Conservation (phyloP, 2,113 vertebrate species). For the Sorex araneus region DNA sequence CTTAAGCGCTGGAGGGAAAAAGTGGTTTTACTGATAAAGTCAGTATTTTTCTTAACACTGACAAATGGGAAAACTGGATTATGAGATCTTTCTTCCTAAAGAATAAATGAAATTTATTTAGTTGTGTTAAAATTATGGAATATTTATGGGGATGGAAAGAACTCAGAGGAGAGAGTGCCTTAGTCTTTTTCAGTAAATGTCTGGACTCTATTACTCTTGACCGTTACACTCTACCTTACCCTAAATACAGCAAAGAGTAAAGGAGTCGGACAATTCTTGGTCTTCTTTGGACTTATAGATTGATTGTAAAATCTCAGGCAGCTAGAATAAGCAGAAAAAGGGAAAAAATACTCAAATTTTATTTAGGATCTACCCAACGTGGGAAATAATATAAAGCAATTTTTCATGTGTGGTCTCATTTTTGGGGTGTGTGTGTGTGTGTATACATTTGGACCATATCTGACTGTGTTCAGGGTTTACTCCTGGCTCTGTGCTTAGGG, state of each 20-base stretch:
- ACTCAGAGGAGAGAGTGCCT: not conserved
- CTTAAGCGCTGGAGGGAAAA: not conserved
- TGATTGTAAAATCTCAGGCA: not conserved
- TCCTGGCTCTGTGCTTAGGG: too few relatives aligned
- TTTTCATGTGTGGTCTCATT: not conserved
- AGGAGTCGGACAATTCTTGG: not conserved
- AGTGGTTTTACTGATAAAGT: not conserved
- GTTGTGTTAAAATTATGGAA: not conserved
- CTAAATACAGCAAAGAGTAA: not conserved
- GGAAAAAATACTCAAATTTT: not conserved
- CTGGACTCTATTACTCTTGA: constrained; percentile 4
- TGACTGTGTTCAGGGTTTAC: too few relatives aligned
- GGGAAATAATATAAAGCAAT: not conserved
- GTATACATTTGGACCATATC: too few relatives aligned
- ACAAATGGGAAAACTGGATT: not conserved
- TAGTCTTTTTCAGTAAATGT: not conserved
- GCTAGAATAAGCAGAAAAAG: not conserved
- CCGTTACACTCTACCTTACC: not conserved
- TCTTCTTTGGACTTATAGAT: not conserved
- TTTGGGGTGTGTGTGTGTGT: too few relatives aligned
- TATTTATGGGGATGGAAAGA: not conserved
- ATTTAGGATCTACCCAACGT: not conserved
- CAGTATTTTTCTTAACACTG: not conserved
- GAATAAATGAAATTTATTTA: not conserved
- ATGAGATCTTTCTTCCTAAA: constrained; percentile 2